Evolutionary conservation across 1,140 invertebrate species (phyloP), one percentile per base, ranked within the genome.

Genomic region (Anagrus nilaparvatae): DNA sequence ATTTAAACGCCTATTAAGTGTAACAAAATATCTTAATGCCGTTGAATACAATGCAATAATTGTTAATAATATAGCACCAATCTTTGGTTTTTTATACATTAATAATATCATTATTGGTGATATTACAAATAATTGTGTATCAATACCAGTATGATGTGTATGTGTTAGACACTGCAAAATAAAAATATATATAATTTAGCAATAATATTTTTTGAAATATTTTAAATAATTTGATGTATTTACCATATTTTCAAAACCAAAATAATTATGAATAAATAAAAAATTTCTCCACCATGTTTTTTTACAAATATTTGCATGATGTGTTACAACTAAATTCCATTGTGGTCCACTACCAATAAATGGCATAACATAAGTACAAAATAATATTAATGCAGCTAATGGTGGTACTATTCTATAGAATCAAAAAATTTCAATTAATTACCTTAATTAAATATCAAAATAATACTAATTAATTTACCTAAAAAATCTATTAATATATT

Each of bases 121-220:
- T 4, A 84, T 52, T 0, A 77, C 58, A 54, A 87, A 89, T 10
- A 90, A 67, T 65, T 89, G 84, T 40, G 84, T 87, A 53, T 92
- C 87, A 51, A 89, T 88, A 8, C 86, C 85, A 40, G 91, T 37
- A 45, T 82, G 79, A 57, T 82, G 79, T 0, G 79, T 82, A 40
- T 82, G 79, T 1, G 78, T 81, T 13, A 82, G 55, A 51, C 80
- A 82, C 77, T 78, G 51, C 19, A 69, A 73, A 30, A 50, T 33
- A 30, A 44, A 49, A 44, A 32, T 48, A 38, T 33, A 10, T 23
- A 16, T 16, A 35, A 25, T 40, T 33, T 25, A 28, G 32, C 14
- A 6, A 35, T 9, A 24, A 36, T 14, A 13, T 28, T 23, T 41
- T n/a, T n/a, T n/a, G n/a, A n/a, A n/a, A n/a, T n/a, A n/a, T n/a